Evolutionary conservation across 1,140 invertebrate genomes (phyloP), one percentile per base, ranked within the genome.

Genomic region (Triops cancriformis): DNA sequence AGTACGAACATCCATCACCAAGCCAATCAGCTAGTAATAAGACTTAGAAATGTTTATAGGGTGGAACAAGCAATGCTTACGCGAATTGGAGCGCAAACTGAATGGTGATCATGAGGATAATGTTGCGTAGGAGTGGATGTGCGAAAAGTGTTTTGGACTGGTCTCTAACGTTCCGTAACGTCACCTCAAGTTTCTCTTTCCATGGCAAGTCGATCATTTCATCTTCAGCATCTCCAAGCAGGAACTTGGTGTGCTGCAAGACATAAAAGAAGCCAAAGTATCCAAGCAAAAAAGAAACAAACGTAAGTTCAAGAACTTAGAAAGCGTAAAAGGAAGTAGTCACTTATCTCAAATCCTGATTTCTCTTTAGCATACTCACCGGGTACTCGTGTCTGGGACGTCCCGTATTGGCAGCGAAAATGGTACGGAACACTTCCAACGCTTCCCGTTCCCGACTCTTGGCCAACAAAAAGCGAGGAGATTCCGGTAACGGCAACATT

Each of bases 391-490:
- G 80, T 26, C 82, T 80, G 28, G 85, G 81, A 73, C 84, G 85
- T 74, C 86, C 85, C 4, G 85, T 87, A 79, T 89, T 90, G 3
- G 86, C 81, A 0, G 83, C 76, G 78, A 89, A 89, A 26, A 90
- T 89, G 41, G 81, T 83, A 79, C 84, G 85, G 73, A 90, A 83
- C 0, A 90, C 86, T 4, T 85, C 83, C 5, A 90, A 82, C 14
- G 88, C 86, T 42, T 88, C 87, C 6, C 87, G 84, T 6, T 86
- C 81, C 18, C 85, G 83, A 79, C 89, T 88, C 78, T 84, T 85
- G 5, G 86, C 82, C 23, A 90, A 85, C 0, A 91, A 82, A 82
- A 88, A 92, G 81, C 91, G 91, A 0, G 91, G 91, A 82, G 90
- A 92, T 81, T 93, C 91, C 0, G 91, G 90, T 72, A 91, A 88